Evolutionary conservation across 2,113 vertebrate genomes (phyloP), one percentile per base, ranked within the genome.

Genomic region (Vulpes vulpes): DNA sequence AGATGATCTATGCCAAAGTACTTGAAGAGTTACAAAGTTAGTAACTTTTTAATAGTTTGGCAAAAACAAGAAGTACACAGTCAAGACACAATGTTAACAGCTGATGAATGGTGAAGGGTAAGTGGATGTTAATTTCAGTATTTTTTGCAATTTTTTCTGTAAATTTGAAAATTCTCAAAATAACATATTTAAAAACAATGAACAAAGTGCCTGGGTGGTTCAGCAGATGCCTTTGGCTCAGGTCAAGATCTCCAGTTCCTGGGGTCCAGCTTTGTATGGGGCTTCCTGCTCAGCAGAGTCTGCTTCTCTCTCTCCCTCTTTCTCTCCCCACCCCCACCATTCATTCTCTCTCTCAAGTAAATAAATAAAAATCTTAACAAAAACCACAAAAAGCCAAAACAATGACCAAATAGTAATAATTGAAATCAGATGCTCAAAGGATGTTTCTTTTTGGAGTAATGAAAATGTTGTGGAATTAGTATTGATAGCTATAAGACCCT

Each of bases 371-470:
- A 67, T 67, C 65, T 78, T 84, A 51, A 78, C 43, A 51, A 78
- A 5, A 43, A 43, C 6, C 43, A 43, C 43, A 43, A 43, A 43
- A 43, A 43, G 43, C 43, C 7, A 43, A 65, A 67, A 76, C 38
- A 89, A 74, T 67, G 23, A 83, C 35, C 49, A 64, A 92, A 57
- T 5, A 93, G 81, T 85, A 96, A 59, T 89, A 81, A 62, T 7
- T 81, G 30, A 89, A 94, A 96, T 80, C 81, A 73, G 43, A 79
- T 78, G 30, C n/a, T 73, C 60, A 67, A 43, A 11, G 5, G 53
- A 71, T 81, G 35, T 85, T 78, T 89, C 65, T 67, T 83, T 59
- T 30, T 49, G 38, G 20, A 32, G 53, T 55, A 27, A 55, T 62
- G 16, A 62, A 71, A 84, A 25, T 71, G 60, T 78, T 91, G 30